A percentile compares a stretch with the other conserved stretches of the same genome.
These are phyloP conservation scores for Rhynchophorus ferrugineus DNA, from an alignment of 1,140 invertebrate genomes.

Conservation along the genomic window DNA sequence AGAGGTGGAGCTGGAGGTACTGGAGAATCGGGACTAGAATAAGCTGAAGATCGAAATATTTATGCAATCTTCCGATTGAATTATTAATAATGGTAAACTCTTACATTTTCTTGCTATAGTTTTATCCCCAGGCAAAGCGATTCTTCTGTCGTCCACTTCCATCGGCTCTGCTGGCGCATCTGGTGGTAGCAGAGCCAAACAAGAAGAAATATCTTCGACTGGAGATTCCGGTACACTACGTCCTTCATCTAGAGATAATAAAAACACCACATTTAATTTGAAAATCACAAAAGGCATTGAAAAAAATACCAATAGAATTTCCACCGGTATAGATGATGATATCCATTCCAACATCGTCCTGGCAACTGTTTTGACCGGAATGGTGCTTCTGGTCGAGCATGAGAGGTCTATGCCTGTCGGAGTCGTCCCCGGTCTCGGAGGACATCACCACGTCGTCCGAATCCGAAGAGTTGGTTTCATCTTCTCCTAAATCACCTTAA, in stretches of 20 bases:
- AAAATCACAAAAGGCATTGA: not conserved
- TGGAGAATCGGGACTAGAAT: constrained; percentile 8
- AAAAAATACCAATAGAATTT: constrained; percentile 6
- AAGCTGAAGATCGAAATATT: too few relatives aligned
- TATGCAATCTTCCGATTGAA: too few relatives aligned
- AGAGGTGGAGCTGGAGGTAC: constrained; percentile 20
- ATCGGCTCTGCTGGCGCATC: constrained; percentile 1
- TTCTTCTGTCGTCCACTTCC: constrained; percentile 17
- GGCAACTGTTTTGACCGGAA: not conserved
- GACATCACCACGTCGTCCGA: constrained; percentile 21
- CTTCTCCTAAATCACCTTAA: constrained; percentile 16
- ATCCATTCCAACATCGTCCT: constrained; percentile 7
- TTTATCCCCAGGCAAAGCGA: constrained; percentile 17
- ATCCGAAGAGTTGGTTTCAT: constrained; percentile 15
- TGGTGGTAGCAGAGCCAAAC: constrained; percentile 11
- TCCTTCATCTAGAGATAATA: constrained; percentile 6
- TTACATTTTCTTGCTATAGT: constrained; percentile 20
- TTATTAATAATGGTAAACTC: too few relatives aligned
- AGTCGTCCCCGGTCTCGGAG: constrained; percentile 1
- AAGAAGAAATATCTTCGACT: constrained; percentile 11
- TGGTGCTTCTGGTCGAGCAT: constrained; percentile 12
- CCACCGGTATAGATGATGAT: constrained; percentile 11
- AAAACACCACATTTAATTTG: not conserved
- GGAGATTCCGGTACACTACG: constrained; percentile 16
- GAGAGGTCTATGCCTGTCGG: not conserved